Base-by-base conservation (phyloP, 2,888 invertebrate genomes). In the Leucoma salicis region DNA sequence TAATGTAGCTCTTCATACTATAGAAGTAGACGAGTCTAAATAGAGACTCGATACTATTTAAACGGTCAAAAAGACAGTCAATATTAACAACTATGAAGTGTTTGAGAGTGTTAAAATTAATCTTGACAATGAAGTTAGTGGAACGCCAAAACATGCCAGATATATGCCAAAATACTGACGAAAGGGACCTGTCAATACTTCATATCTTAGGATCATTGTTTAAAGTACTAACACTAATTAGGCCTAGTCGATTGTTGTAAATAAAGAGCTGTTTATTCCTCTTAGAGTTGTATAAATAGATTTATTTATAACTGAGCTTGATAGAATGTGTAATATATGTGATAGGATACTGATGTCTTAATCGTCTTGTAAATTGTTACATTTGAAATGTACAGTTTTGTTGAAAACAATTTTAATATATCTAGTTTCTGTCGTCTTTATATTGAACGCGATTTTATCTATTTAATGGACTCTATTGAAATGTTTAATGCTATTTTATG, bases 111-210 rank as follows among this genome's bases (percentile, higher is more conserved):
- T 51, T 54, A 45, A 45, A 32, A 32, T 49, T 35, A 47, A 31
- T 41, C 12, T 29, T 29, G 38, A 46, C 31, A 46, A 42, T 54
- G 59, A 58, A 59, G 55, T 60, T 46, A 47, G 46, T 44, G 46
- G 52, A 55, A 63, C 76, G 82, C 82, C 80, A 83, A 82, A 80
- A 54, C 42, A 67, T 66, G 70, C 67, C 67, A 74, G 71, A 66
- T 66, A 63, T 63, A 70, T 82, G 86, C 86, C 86, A 87, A 87
- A 48, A 80, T 66, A 67, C 50, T 67, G 71, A 79, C 66, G 68
- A 74, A 74, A 54, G 85, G 85, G 86, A 87, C 86, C 86, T 77
- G 71, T 78, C 73, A 58, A 78, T 74, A 78, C 72, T 84, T 83
- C 88, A 87, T 88, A 88, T 87, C 86, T 75, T 85, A 85, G 78